Evolutionary conservation across 1,140 invertebrate genomes (phyloP).

Genomic region (Subanguina moxae): DNA sequence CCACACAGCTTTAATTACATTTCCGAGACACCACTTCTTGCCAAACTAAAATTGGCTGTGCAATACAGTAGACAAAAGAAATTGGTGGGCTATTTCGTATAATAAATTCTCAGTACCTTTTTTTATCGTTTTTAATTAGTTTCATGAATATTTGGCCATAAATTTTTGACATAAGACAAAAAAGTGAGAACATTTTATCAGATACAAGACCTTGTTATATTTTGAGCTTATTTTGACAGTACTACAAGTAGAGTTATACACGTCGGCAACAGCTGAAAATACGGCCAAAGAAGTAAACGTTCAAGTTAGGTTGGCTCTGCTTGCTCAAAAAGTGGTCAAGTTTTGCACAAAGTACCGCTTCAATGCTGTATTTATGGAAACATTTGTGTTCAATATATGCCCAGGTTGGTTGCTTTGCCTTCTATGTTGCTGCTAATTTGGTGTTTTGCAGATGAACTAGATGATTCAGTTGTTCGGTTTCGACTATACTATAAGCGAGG

Average conservation of each 20-base stretch:
- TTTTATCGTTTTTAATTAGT: too few species aligned
- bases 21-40: too few species aligned
- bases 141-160: too few species aligned
- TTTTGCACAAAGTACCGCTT: conserved; percentile 15
- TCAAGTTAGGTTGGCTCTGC: conserved; percentile 12
- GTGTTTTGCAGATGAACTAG: conserved; percentile 9
- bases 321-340: conserved; percentile 14
- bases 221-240: conserved; percentile 3
- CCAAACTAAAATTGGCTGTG: neutral
- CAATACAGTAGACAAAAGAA: conserved; percentile 18
- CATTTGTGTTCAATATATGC: conserved; percentile 14
- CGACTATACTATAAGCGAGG: neutral
- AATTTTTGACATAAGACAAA: too few species aligned
- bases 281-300: neutral
- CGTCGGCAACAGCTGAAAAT: neutral
- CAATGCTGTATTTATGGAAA: conserved; percentile 9
- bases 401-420: neutral
- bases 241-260: neutral
- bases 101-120: too few species aligned
- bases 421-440: neutral
- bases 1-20: too few species aligned
- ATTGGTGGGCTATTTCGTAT: neutral
- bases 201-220: too few species aligned
- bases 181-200: too few species aligned
- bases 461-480: conserved; percentile 7